phyloP scores from a whole-genome alignment of 2,888 invertebrate species.

The Thymelicus sylvestris region DNA sequence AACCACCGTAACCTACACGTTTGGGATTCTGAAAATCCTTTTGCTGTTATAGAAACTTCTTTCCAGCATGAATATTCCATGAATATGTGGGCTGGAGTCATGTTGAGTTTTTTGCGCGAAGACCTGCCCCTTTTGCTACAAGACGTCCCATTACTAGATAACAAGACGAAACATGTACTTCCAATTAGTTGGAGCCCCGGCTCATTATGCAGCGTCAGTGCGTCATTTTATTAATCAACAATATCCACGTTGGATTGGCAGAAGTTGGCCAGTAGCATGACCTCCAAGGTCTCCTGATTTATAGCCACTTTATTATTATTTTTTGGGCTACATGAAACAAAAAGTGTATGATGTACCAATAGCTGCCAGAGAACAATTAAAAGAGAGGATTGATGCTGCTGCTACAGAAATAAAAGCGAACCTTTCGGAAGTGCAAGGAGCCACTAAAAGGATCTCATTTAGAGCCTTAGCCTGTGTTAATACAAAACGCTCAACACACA shows the following conservation, averaged over 20 bases:
- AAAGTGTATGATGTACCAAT: background rate
- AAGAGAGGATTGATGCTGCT: no score
- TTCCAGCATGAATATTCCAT: background rate
- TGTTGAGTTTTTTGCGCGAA: background rate
- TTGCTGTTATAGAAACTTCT: background rate
- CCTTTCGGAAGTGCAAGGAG: background rate
- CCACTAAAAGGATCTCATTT: background rate
- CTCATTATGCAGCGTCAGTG: background rate
- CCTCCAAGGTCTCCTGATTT: background rate
- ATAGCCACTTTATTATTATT: background rate
- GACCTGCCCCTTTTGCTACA: background rate
- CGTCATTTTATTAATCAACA: background rate
- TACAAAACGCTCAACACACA: no score
- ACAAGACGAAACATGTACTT: background rate
- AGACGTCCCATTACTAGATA: no score
- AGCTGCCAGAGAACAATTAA: no score
- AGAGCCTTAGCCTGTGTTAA: background rate
- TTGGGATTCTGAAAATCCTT: background rate
- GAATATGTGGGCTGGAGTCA: background rate
- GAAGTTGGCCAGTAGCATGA: background rate
- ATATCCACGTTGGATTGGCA: background rate
- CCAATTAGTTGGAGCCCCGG: background rate
- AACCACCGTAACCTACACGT: constrained; percentile 25
- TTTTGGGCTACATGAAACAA: background rate
- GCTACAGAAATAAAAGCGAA: background rate